Percentiles rank a stretch among this genome's conserved stretches.
Conservation (phyloP, 2,797 vertebrate species). For the Danio jaintianensis region DNA sequence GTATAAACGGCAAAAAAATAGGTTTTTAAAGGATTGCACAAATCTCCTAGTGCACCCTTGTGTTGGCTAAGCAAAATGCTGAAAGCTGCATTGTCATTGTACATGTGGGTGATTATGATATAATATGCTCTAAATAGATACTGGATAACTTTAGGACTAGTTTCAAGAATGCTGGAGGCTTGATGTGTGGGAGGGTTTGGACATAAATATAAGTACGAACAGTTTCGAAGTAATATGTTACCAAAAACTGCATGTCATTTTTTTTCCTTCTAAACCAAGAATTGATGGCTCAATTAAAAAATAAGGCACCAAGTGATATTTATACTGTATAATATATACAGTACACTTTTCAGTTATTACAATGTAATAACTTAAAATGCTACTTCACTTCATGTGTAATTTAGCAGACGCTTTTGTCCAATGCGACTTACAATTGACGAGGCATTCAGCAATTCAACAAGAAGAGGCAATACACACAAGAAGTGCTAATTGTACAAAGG, state of each 20-base stretch:
- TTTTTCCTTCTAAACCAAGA: not conserved
- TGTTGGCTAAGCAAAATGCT: conserved; percentile 33
- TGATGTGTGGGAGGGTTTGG: conserved; percentile 16
- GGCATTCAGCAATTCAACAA: too few relatives aligned
- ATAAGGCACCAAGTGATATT: too few relatives aligned
- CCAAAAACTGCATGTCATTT: not conserved
- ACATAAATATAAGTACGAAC: conserved; percentile 1
- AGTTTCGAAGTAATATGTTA: not conserved
- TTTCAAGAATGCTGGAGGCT: conserved; percentile 16
- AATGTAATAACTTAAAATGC: too few relatives aligned
- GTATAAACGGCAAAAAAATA: conserved; percentile 6
- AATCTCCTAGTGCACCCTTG: not conserved
- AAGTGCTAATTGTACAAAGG: too few relatives aligned
- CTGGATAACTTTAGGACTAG: conserved; percentile 20
- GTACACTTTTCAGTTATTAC: too few relatives aligned
- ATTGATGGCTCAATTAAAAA: not conserved
- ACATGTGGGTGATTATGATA: conserved; percentile 21
- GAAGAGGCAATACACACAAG: too few relatives aligned
- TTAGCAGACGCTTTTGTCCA: too few relatives aligned
- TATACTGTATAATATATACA: too few relatives aligned
- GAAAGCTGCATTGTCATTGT: conserved; percentile 31
- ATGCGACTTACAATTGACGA: too few relatives aligned
- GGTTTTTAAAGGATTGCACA: conserved; percentile 7
- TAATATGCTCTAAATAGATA: conserved; percentile 21
- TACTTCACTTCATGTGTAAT: too few relatives aligned